Evolutionary conservation across 2,888 invertebrate species (phyloP).

Genomic region (Galeruca laticollis): DNA sequence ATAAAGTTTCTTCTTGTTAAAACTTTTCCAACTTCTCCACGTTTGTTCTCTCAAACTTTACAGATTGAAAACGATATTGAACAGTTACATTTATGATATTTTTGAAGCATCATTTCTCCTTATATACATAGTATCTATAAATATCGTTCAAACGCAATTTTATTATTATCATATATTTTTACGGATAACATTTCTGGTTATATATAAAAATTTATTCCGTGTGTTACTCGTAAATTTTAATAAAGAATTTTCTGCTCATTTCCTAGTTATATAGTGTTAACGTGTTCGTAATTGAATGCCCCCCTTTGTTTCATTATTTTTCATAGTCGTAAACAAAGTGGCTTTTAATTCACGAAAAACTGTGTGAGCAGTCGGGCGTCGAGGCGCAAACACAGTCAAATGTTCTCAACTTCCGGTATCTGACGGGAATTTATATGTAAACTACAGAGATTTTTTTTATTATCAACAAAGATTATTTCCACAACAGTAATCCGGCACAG

Average conservation of each 20-base stretch:
- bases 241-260: conserved; percentile 27
- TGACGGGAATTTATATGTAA: background rate
- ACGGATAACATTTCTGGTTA: no score
- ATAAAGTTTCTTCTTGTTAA: conserved; percentile 12
- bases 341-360: conserved; percentile 13
- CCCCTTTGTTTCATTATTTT: conserved; percentile 20
- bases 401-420: conserved; percentile 9
- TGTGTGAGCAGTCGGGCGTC: background rate
- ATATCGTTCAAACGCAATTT: background rate
- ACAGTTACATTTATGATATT: conserved; percentile 13
- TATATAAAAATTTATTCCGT: conserved; percentile 5
- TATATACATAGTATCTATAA: background rate
- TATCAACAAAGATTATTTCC: background rate
- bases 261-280: no score
- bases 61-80: conserved; percentile 15
- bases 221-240: conserved; percentile 27
- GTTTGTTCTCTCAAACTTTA: conserved; percentile 6
- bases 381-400: background rate
- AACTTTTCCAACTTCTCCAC: conserved; percentile 3
- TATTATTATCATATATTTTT: background rate
- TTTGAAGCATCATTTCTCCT: background rate
- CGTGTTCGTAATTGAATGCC: conserved; percentile 28
- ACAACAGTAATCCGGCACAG: conserved; percentile 1
- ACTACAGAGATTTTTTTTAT: background rate
- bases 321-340: conserved; percentile 15